Conservation (phyloP, 2,113 vertebrate genomes). For the Anoura caudifer region DNA sequence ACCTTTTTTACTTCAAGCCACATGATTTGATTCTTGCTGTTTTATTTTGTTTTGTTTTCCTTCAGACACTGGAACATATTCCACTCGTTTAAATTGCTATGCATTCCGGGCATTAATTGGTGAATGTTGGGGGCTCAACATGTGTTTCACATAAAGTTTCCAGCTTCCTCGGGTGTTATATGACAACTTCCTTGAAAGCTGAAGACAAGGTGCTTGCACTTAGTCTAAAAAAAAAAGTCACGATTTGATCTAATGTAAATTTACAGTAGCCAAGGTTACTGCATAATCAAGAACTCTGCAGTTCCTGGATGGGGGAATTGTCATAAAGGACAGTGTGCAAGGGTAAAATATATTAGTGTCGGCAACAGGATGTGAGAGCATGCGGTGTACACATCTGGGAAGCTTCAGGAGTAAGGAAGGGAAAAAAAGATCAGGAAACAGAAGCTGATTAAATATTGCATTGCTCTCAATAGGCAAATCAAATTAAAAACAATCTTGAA, state of each 20-base stretch:
- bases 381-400: conserved; percentile 42
- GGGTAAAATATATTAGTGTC: conserved; percentile 50
- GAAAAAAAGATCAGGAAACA: conserved; percentile 51
- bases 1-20: neutral
- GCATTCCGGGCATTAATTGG: conserved; percentile 46
- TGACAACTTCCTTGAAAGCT: conserved; percentile 73
- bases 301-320: conserved; percentile 76
- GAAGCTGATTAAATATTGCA: conserved; percentile 31
- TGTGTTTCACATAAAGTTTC: conserved; percentile 80
- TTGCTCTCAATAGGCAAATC: conserved; percentile 42
- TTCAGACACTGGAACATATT: neutral
- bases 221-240: conserved; percentile 39
- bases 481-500: conserved; percentile 30
- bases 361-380: conserved; percentile 16
- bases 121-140: conserved; percentile 49
- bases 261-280: conserved; percentile 78
- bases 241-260: conserved; percentile 54
- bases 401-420: conserved; percentile 21
- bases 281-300: conserved; percentile 57
- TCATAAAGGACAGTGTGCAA: neutral
- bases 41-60: conserved; percentile 38
- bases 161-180: conserved; percentile 68
- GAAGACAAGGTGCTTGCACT: conserved; percentile 65
- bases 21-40: neutral
- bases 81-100: conserved; percentile 35